Base-by-base conservation (phyloP, 2,113 vertebrate species). In the Falco punctatus region DNA sequence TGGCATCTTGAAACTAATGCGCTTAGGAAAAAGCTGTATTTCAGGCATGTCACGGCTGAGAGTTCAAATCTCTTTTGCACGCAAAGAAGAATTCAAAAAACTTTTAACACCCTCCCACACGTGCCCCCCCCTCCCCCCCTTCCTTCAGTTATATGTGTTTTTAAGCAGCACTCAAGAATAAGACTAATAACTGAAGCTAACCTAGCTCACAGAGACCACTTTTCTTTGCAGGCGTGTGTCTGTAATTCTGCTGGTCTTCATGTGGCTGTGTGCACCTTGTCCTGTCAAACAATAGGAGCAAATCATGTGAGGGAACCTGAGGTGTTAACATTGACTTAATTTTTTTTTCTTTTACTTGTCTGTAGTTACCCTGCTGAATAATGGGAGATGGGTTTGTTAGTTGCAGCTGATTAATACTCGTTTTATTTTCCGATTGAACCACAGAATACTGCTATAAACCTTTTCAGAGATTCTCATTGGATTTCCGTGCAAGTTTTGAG, bases 351-450 rank as follows among this genome's bases (percentile, higher is more conserved):
- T 93, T 69, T 44, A 21, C 77, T 94, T 90, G 69, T 90, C 67
- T 58, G 40, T 94, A 90, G 87, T 97, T 55, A 77, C 70, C 90
- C 46, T 81, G 69, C 84, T 62, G 88, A 85, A 59, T 96, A 97
- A 85, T 55, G 62, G 82, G 82, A 92, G 48, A 32, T 79, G 75
- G 85, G n/a, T 79, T 86, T 92, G 86, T 70, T 67, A 23, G 62
- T 48, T 75, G 32, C 48, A 83, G 22, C 73, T 94, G 67, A 84
- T 86, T 80, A 94, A 91, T 90, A 70, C 52, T 71, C 65, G 15
- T 52, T 77, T 86, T 33, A 80, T 92, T 92, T 95, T n/a, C 28
- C 18, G 7, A 15, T 70, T 52, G 72, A 88, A 59, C 33, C 12
- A 5, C 6, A n/a, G 59, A 92, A 81, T 33, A 33, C 33, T 24